A percentile compares a stretch with the other conserved stretches of the same genome.
phyloP scores from a whole-genome alignment of 2,797 vertebrate genomes.

The Melanotaenia maccullochi region DNA sequence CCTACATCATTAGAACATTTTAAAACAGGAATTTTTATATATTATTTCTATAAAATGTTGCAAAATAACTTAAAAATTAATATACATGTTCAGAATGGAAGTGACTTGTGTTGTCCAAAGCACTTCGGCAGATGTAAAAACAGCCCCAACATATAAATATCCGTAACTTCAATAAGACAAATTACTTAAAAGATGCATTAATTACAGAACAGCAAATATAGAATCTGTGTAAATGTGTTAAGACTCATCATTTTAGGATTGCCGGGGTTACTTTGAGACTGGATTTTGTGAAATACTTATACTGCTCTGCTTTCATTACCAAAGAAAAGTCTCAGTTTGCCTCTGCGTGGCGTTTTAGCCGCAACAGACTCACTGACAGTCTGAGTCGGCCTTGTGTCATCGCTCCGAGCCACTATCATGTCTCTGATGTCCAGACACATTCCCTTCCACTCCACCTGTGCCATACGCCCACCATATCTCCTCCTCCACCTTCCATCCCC shows the following conservation, averaged over 20 bases:
- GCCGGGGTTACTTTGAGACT: neutral
- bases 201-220: neutral
- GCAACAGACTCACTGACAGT: slow-evolving; percentile 33
- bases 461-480: slow-evolving; percentile 46
- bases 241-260: neutral
- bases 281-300: neutral
- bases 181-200: neutral
- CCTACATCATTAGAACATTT: neutral
- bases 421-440: slow-evolving; percentile 79
- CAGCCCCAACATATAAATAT: neutral
- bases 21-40: neutral
- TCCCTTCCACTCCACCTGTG: slow-evolving; percentile 82
- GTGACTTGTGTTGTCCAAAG: neutral
- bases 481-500: slow-evolving; percentile 57
- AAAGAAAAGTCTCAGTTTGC: neutral
- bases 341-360: slow-evolving; percentile 22
- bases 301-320: neutral
- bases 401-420: slow-evolving; percentile 65
- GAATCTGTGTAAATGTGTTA: neutral
- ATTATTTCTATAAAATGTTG: neutral
- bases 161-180: neutral
- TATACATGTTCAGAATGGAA: neutral
- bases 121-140: neutral
- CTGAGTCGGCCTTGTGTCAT: slow-evolving; percentile 49
- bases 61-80: neutral